Percentiles rank a stretch among this genome's conserved stretches.
phyloP scores from a whole-genome alignment of 37 sponge, comb jelly and placozoan species.

The Spongilla lacustris region DNA sequence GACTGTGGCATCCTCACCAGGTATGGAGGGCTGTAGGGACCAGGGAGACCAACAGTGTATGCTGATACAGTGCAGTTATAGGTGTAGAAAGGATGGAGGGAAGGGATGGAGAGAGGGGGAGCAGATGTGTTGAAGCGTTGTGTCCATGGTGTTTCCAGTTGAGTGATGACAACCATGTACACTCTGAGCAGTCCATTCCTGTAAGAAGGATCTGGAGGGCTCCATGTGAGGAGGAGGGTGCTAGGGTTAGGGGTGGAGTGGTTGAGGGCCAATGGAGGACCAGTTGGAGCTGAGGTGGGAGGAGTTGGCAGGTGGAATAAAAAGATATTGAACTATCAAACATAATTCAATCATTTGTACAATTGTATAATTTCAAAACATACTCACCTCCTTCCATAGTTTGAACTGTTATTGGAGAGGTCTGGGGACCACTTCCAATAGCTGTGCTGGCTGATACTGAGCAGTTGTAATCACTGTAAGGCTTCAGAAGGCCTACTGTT shows the following conservation, averaged over 20 bases:
- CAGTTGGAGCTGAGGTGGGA: conserved; percentile 17
- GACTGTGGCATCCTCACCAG: background rate
- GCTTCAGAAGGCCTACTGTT: background rate
- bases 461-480: conserved; percentile 10
- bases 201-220: conserved; percentile 18
- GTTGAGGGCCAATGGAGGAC: background rate
- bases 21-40: conserved; percentile 5
- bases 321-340: too few relatives aligned
- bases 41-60: conserved; percentile 14
- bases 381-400: conserved; percentile 27
- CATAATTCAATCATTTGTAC: too few relatives aligned
- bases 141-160: conserved; percentile 15
- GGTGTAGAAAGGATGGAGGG: conserved; percentile 14
- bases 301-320: too few relatives aligned
- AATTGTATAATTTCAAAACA: too few relatives aligned
- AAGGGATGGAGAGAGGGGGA: background rate
- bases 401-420: background rate
- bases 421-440: conserved; percentile 15
- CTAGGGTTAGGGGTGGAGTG: background rate
- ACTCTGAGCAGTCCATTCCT: conserved; percentile 31
- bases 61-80: conserved; percentile 17
- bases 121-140: background rate
- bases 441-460: conserved; percentile 20
- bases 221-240: conserved; percentile 21
- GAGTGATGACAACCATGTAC: conserved; percentile 29